Percentiles rank a stretch among this genome's conserved stretches.
These are phyloP conservation scores for Smutsia gigantea DNA, from an alignment of 2,797 vertebrate species.

Conservation along the genomic window DNA sequence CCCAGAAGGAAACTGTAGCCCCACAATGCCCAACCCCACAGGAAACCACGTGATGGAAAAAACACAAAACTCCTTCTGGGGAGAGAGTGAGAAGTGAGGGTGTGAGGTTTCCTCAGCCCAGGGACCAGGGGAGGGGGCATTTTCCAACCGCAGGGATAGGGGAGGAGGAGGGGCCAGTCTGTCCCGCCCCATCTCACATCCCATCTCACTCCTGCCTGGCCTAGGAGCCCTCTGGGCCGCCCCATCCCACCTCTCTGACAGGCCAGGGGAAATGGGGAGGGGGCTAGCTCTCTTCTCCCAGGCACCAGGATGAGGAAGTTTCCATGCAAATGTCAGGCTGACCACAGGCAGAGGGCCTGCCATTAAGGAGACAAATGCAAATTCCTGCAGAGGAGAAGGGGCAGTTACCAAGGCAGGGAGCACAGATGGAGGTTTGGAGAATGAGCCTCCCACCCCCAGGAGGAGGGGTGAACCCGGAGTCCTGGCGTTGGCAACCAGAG, in stretches of 20 bases:
- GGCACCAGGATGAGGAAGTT: conserved; percentile 77
- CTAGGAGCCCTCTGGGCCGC: not conserved
- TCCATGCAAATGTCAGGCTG: conserved; percentile 79
- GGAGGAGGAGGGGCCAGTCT: conserved; percentile 87
- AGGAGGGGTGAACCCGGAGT: not conserved
- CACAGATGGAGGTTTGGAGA: not conserved
- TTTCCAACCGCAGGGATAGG: conserved; percentile 97
- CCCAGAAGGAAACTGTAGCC: conserved; percentile 82
- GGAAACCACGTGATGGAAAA: conserved; percentile 90
- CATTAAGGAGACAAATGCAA: conserved; percentile 68
- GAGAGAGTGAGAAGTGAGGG: conserved; percentile 88
- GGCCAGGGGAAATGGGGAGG: not conserved
- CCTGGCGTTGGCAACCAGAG: not conserved
- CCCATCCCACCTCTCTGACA: not conserved
- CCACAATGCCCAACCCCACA: conserved; percentile 81
- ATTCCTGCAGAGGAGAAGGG: conserved; percentile 28
- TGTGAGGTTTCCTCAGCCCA: conserved; percentile 91
- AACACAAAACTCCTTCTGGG: conserved; percentile 86
- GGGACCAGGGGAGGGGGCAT: conserved; percentile 90
- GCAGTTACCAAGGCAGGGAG: not conserved
- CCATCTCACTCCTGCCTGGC: not conserved
- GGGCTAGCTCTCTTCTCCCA: not conserved
- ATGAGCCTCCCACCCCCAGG: not conserved
- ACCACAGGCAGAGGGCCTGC: conserved; percentile 65
- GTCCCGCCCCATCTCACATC: conserved; percentile 14